Evolutionary conservation across 2,113 vertebrate genomes (phyloP), one percentile per base, ranked within the genome.

Genomic region (Semicossyphus pulcher): DNA sequence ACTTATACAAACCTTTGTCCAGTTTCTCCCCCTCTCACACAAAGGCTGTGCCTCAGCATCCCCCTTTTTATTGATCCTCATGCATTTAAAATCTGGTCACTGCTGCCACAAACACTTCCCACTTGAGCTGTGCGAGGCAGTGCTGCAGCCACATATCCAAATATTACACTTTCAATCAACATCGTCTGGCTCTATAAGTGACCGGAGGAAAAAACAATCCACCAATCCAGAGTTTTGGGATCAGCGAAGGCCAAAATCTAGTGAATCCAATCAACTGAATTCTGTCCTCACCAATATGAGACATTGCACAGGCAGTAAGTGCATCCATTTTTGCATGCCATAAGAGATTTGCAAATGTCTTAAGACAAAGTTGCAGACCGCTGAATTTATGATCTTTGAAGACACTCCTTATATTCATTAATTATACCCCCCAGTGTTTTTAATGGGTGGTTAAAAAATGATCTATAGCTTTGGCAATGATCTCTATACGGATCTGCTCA

Each of bases 41-140:
- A 76, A 90, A 93, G 88, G 77, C 87, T 86, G 81, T 72, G 86
- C 86, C 79, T 88, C 74, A 81, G 89, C 60, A 83, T 59, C 73
- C 72, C 53, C 79, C 82, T 86, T 90, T 92, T 89, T 92, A 95
- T 97, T 95, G 96, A 96, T 97, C 91, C 92, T 90, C 85, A 66
- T 95, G 93, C 93, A 93, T 97, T 96, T 95, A 95, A 94, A 97
- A 94, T 95, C 91, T 93, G 86, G 93, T 96, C 91, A 89, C 94
- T 92, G 88, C 91, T 93, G 91, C 92, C 88, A 89, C 89, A 88
- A 90, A 91, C 91, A 83, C 87, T 82, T 91, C 90, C 92, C 80
- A 74, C 94, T 95, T 95, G 91, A 94, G 90, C 93, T 95, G 89
- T 82, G 88, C 84, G 91, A 87, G 87, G 89, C 92, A 90, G 88